Evolutionary conservation across 2,888 invertebrate species (phyloP), one percentile per base, ranked within the genome.

Genomic region (Auanema sp.): DNA sequence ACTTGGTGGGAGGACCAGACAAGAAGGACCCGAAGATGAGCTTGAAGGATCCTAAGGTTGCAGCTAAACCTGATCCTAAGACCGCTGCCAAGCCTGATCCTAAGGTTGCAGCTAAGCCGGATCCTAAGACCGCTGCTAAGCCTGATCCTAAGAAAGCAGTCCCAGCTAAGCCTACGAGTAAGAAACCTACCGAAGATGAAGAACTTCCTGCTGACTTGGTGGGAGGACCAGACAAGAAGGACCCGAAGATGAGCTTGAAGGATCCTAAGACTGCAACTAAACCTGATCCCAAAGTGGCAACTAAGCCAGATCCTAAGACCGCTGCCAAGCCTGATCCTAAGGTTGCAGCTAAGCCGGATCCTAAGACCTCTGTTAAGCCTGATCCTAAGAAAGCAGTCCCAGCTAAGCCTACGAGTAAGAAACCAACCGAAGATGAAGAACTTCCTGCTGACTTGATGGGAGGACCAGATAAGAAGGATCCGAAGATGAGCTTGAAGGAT

Each of bases 111-210:
- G 43, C 47, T 5, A 47, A 47, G 11, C 52, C 55, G 5, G n/a
- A 23, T 8, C 25, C 24, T 14, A 55, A 33, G 33, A 5, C 18
- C 11, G 50, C 40, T 16, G 64, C 52, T 51, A 25, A 53, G 49
- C 47, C 21, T 61, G 61, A 50, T 42, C 64, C 18, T 6, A 60
- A 69, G 12, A 71, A 73, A 49, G 64, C 66, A 58, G 67, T 69
- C 18, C 59, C 25, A 43, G 42, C 21, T 14, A 25, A 24, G 24
- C n/a, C n/a, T n/a, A 25, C n/a, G 11, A 25, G 21, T 2, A 10
- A 11, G 54, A 58, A n/a, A 43, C 56, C 56, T 10, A 23, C 18
- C 18, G 67, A 70, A 25, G 67, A 65, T 14, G 65, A 67, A 21
- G 67, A 67, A 40, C 50, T 24, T 23, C 60, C 62, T n/a, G 57